Base-by-base conservation (phyloP, 2,797 vertebrate species). In the Thunnus albacares region DNA sequence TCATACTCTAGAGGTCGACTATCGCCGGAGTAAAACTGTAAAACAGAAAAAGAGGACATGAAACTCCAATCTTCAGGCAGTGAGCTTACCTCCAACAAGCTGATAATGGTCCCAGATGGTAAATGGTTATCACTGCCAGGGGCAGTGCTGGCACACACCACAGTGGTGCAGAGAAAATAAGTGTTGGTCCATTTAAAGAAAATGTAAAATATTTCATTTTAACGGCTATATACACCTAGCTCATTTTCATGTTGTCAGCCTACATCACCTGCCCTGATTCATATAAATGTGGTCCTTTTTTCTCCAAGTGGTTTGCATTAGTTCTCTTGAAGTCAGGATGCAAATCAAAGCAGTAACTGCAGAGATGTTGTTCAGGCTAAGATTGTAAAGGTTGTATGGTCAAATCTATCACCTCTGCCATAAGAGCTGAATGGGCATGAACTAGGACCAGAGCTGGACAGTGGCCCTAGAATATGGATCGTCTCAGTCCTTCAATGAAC, bases 281-380 rank as follows among this genome's bases (percentile, higher is more conserved):
- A 60, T 2, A 59, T 33, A 30, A 11, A 41, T 55, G 12, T 55
- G 57, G 28, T 30, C 28, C 28, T 30, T 30, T 30, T 30, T 30
- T 30, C 24, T 24, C 49, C 13, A 3, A 59, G 6, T 12, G 3
- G 11, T 20, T 24, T 45, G 28, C 5, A 59, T 33, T 10, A 6
- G 1, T 56, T 52, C 18, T 18, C 60, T 24, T 41, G 14, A 77
- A 41, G 26, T 63, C 59, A 22, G 22, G 3, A 57, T 1, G 10
- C 18, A 74, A 41, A 69, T 43, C 2, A 72, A 64, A 71, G 45
- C 73, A 72, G 13, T 10, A 13, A 24, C 58, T 69, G 55, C 55
- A 49, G 66, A 62, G n/a, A 3, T 41, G 57, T 38, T 79, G 35
- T 33, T 53, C 41, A 75, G 47, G 20, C 26, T 22, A 1, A 43